These are phyloP conservation scores for Sylvilagus floridanus DNA, from an alignment of 2,797 vertebrate species.

Conservation along the genomic window DNA sequence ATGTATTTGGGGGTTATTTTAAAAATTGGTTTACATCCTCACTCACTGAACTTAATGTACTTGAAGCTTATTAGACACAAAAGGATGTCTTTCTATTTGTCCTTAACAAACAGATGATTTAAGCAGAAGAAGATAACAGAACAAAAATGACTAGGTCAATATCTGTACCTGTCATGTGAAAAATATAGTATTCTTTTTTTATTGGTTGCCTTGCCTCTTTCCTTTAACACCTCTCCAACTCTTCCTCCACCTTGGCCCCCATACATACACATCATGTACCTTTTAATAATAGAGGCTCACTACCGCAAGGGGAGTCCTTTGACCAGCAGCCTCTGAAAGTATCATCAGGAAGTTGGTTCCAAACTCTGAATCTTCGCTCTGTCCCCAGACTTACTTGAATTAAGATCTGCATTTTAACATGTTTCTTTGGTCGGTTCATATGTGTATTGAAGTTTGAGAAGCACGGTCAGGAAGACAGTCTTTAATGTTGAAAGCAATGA, in stretches of 20 bases:
- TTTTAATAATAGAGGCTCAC: neutral
- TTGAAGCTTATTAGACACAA: constrained; percentile 10
- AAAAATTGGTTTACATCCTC: constrained; percentile 17
- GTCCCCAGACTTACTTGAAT: neutral
- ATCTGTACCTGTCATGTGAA: neutral
- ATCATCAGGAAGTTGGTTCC: neutral
- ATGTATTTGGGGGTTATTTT: neutral
- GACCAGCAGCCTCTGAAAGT: neutral
- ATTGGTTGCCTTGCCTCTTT: neutral
- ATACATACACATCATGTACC: neutral
- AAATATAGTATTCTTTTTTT: neutral
- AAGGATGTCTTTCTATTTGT: neutral
- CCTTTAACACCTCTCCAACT: neutral
- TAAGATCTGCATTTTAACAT: constrained; percentile 26
- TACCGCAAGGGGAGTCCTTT: neutral
- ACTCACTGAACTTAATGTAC: neutral
- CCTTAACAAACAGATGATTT: neutral
- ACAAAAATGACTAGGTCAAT: constrained; percentile 3
- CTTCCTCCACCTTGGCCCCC: neutral
- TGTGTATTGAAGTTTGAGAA: constrained; percentile 37
- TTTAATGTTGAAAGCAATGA: constrained; percentile 30
- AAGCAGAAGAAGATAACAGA: constrained; percentile 24
- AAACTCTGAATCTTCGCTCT: constrained; percentile 2
- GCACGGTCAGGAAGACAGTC: neutral
- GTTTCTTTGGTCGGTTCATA: neutral